Evolutionary conservation across 2,797 vertebrate genomes (phyloP), one percentile per base, ranked within the genome.

Genomic region (Pelochelys cantorii): DNA sequence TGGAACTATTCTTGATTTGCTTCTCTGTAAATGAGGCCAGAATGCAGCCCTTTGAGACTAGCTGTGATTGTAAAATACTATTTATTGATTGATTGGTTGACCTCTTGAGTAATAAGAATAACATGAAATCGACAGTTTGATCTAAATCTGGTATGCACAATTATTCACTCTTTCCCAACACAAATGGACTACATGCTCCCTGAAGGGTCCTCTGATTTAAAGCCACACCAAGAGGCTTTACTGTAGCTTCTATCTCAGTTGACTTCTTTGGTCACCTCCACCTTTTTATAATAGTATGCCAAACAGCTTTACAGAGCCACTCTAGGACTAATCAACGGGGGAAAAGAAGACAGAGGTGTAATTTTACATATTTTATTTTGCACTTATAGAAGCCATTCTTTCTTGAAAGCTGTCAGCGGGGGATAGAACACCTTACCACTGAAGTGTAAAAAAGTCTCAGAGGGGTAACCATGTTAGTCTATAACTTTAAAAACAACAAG

Each of bases 1-100:
- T 74, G 8, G 81, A 89, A 59, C 85, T 53, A 56, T 84, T 92
- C 94, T 54, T 82, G 78, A 87, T 93, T 89, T 87, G 53, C 17
- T 7, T 0, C 0, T 83, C 68, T 81, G 60, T 34, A 23, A 79
- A 59, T n/a, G 11, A 12, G 71, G 54, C 57, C 90, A 71, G 57
- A 88, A 84, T 62, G 12, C 62, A 68, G 79, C 55, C 84, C 81
- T 29, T 90, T 85, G 87, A 90, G 15, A 53, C 48, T 54, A 93
- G 78, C 54, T 92, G 68, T 60, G 9, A 78, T 87, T 93, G 59
- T 92, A 86, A 95, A 91, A 56, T 7, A 1, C 1, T 15, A 2
- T 55, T 25, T 90, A 10, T 84, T 91, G 59, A 29, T 48, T 37
- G 57, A 27, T 65, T 65, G n/a, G 20, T 34, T 34, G 17, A 34